Evolutionary conservation across 1,140 invertebrate species (phyloP).

Genomic region (Aricia agestis): DNA sequence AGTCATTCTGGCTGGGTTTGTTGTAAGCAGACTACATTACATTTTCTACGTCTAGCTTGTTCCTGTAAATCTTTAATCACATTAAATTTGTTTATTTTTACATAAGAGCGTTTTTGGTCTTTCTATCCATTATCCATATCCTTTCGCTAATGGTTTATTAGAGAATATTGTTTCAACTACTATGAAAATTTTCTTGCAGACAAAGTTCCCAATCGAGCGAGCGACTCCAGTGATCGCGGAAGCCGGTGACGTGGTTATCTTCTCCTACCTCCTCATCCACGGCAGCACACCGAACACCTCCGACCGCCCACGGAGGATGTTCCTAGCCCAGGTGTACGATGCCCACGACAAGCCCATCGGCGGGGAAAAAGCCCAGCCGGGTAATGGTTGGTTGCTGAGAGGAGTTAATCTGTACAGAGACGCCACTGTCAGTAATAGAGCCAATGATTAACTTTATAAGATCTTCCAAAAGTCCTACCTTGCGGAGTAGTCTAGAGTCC

Average conservation of each 20-base stretch:
- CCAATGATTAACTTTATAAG: constrained; percentile 9
- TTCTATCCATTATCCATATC: too few relatives aligned
- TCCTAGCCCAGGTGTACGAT: constrained; percentile 76
- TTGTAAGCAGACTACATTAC: too few relatives aligned
- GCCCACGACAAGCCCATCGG: constrained; percentile 76
- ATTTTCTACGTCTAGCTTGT: too few relatives aligned
- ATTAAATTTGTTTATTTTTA: too few relatives aligned
- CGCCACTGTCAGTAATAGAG: constrained; percentile 41
- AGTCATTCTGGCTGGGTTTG: too few relatives aligned
- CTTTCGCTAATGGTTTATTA: too few relatives aligned
- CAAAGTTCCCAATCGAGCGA: constrained; percentile 75
- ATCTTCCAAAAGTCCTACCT: too few relatives aligned
- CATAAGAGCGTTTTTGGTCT: too few relatives aligned
- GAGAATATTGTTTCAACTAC: too few relatives aligned
- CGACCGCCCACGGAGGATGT: constrained; percentile 74
- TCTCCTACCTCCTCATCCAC: constrained; percentile 79
- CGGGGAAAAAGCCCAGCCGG: constrained; percentile 33
- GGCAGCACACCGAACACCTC: constrained; percentile 79
- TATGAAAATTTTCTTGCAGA: constrained; percentile 38
- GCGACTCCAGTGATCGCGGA: constrained; percentile 76
- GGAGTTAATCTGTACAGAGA: constrained; percentile 43
- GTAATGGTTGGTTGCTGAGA: constrained; percentile 40
- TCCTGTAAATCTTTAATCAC: too few relatives aligned
- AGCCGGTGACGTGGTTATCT: constrained; percentile 78
- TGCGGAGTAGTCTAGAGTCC: too few relatives aligned